Evolutionary conservation across 2,797 vertebrate species (phyloP), one percentile per base, ranked within the genome.

Genomic region (Pteronotus mesoamericanus): DNA sequence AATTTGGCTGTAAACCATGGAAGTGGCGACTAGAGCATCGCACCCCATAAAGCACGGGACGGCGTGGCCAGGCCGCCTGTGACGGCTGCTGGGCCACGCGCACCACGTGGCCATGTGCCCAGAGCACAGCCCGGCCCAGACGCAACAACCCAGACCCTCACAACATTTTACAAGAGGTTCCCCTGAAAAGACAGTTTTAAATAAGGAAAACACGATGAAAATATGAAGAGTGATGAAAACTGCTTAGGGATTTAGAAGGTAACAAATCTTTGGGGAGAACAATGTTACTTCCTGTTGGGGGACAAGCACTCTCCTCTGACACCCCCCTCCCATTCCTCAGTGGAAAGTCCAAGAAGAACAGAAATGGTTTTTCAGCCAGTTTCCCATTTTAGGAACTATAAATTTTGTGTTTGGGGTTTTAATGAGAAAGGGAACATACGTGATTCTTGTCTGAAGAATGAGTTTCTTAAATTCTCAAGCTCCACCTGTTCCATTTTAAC

Each of bases 11-110:
- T 86, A 71, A 91, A 64, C 74, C 32, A 10, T n/a, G 72, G 91
- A 24, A 84, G 78, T 34, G 37, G 74, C 0, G 2, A 46, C 42
- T 48, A 42, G 66, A 89, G 61, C 10, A 21, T 18, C 0, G 0
- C 6, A 34, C 29, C 64, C 32, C 0, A 19, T 84, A 90, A 87
- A 95, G 32, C 42, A 68, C 29, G 10, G 53, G 46, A 44, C 29
- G 75, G 75, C 48, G 61, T 2, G 26, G 44, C 59, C 24, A 0
- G 77, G 2, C 0, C 0, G 72, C 74, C 72, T 88, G 69, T 9
- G 71, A 18, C 22, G 32, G 53, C 57, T 9, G 57, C 46, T 3
- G 12, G 26, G 61, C 37, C 29, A 2, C 4, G 21, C 29, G 24
- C 37, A n/a, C 75, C 0, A 18, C 32, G 5, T 11, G 66, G 66